phyloP scores from a whole-genome alignment of 2,888 invertebrate genomes.

The Brachypalpus laphriformis region DNA sequence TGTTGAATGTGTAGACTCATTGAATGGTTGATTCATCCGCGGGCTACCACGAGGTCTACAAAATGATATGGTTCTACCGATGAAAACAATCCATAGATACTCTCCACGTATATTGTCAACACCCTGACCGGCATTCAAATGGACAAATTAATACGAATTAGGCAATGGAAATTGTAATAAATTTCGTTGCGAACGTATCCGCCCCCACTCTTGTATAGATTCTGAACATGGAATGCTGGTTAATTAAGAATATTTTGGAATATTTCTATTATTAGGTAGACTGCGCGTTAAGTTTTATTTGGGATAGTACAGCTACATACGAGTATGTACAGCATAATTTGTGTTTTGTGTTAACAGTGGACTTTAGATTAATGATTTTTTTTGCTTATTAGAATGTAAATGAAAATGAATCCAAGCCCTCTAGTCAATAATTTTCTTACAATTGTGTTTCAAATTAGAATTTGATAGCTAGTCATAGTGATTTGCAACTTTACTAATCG shows the following conservation, averaged over 20 bases:
- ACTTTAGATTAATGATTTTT: background rate
- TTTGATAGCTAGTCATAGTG: too few relatives aligned
- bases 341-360: too few relatives aligned
- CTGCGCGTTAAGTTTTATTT: background rate
- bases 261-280: background rate
- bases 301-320: background rate
- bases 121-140: conserved; percentile 32
- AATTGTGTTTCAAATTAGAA: too few relatives aligned
- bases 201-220: background rate
- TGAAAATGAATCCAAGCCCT: too few relatives aligned
- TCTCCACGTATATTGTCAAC: background rate
- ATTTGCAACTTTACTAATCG: too few relatives aligned
- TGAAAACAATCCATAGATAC: conserved; percentile 20
- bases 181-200: background rate
- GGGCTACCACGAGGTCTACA: conserved; percentile 2
- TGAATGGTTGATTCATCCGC: conserved; percentile 26
- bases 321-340: background rate
- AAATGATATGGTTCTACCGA: background rate
- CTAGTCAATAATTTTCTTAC: too few relatives aligned
- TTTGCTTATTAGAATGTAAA: too few relatives aligned
- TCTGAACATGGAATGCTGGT: background rate
- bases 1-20: background rate
- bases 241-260: conserved; percentile 2
- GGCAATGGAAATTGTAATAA: conserved; percentile 27
- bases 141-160: conserved; percentile 36